These are phyloP conservation scores for Littorina saxatilis DNA, from an alignment of 1,140 invertebrate species.

Conservation along the genomic window DNA sequence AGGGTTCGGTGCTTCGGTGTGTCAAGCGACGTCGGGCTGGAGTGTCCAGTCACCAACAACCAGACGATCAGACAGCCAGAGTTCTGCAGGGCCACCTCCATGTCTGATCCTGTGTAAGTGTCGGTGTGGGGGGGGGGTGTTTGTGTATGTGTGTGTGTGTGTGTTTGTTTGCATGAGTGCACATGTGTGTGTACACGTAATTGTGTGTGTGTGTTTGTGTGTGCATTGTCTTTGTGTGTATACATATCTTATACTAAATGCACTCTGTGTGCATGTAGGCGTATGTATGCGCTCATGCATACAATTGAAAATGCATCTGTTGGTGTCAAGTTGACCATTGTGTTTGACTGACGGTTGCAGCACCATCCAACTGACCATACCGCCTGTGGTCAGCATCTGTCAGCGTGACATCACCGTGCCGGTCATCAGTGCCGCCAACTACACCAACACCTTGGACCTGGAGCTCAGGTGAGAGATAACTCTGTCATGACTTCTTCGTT, in stretches of 20 bases:
- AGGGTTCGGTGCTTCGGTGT: neutral
- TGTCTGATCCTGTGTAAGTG: slow-evolving; percentile 17
- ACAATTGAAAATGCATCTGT: neutral
- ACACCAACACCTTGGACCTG: neutral
- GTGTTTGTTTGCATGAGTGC: neutral
- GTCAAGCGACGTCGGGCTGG: neutral
- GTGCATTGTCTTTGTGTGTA: neutral
- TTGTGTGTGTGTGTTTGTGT: slow-evolving; percentile 9
- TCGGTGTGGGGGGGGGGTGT: neutral
- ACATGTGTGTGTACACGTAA: neutral
- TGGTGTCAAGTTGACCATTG: neutral
- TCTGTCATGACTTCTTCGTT: neutral
- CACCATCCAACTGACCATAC: neutral
- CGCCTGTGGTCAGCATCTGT: slow-evolving; percentile 1
- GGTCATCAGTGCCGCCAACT: neutral
- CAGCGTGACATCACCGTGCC: neutral
- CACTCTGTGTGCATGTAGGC: neutral
- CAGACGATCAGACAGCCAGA: slow-evolving; percentile 7
- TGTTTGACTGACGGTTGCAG: neutral
- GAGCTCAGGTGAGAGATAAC: neutral
- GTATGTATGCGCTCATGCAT: too few species aligned
- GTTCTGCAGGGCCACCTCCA: neutral
- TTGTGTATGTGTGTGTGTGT: neutral
- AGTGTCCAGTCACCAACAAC: neutral
- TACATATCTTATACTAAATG: neutral